Evolutionary conservation across 2,113 vertebrate species (phyloP).

Genomic region (Drymodes brunneopygia): DNA sequence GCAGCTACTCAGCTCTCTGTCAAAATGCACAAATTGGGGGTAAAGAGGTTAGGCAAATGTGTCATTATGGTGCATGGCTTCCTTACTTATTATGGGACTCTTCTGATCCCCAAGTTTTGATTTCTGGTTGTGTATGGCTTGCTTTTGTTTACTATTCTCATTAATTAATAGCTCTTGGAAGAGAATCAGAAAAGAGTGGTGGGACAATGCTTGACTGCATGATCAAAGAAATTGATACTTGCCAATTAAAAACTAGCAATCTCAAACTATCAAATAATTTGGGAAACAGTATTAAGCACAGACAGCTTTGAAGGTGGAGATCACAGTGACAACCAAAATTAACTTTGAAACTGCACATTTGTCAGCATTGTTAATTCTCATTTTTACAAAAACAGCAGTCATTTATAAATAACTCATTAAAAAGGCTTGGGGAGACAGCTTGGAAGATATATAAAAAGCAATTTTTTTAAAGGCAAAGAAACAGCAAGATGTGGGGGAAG

Average conservation of each 20-base stretch:
- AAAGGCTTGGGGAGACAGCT: not conserved
- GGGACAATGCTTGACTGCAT: not conserved
- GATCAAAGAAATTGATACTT: not conserved
- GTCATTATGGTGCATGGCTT: not conserved
- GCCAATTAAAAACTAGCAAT: not conserved
- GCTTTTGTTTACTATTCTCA: not conserved
- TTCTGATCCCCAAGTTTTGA: not conserved
- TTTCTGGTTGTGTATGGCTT: not conserved
- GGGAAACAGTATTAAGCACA: not conserved
- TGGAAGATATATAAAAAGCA: not conserved
- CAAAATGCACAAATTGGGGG: not conserved
- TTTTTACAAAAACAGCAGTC: not conserved
- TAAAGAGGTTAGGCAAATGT: not conserved
- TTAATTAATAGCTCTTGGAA: not conserved
- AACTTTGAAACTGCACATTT: not conserved
- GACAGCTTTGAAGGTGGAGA: not conserved
- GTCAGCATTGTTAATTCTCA: not conserved
- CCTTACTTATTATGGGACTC: not conserved
- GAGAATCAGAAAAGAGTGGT: not conserved
- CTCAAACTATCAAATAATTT: not conserved
- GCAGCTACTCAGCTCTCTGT: not conserved
- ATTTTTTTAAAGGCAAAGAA: not conserved
- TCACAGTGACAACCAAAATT: not conserved
- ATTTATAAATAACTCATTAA: not conserved
- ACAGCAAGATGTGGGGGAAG: not conserved